phyloP scores from a whole-genome alignment of 2,888 invertebrate genomes.

The Oligia fasciuncula region DNA sequence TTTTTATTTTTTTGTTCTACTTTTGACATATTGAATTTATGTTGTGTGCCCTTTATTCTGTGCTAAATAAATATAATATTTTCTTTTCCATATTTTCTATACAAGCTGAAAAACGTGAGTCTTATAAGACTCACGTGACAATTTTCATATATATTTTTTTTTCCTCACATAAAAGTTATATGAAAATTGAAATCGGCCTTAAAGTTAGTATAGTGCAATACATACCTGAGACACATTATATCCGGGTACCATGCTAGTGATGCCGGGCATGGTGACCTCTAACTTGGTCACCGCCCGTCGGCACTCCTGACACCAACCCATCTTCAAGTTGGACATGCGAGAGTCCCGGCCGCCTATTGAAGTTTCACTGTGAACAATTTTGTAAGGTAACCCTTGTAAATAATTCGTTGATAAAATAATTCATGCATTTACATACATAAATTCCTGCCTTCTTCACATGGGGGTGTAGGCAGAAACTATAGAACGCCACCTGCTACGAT shows the following conservation, averaged over 20 bases:
- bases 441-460: too few species aligned
- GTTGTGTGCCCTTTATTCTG: background rate
- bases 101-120: background rate
- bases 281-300: constrained; percentile 82
- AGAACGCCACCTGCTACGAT: too few species aligned
- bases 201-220: constrained; percentile 8
- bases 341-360: constrained; percentile 66
- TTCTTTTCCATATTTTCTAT: background rate
- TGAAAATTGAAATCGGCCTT: background rate
- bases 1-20: too few species aligned
- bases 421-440: too few species aligned
- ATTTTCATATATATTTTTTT: too few species aligned
- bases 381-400: background rate
- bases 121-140: background rate
- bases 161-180: background rate
- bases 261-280: constrained; percentile 86
- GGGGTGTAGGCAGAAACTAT: too few species aligned
- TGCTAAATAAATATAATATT: background rate
- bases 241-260: constrained; percentile 84
- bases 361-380: constrained; percentile 69
- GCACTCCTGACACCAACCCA: constrained; percentile 89
- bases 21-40: background rate
- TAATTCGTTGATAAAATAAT: background rate
- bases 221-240: constrained; percentile 74
- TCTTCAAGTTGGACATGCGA: constrained; percentile 72